Evolutionary conservation across 1,140 invertebrate species (phyloP), one percentile per base, ranked within the genome.

Genomic region (Drosophila arawakana): DNA sequence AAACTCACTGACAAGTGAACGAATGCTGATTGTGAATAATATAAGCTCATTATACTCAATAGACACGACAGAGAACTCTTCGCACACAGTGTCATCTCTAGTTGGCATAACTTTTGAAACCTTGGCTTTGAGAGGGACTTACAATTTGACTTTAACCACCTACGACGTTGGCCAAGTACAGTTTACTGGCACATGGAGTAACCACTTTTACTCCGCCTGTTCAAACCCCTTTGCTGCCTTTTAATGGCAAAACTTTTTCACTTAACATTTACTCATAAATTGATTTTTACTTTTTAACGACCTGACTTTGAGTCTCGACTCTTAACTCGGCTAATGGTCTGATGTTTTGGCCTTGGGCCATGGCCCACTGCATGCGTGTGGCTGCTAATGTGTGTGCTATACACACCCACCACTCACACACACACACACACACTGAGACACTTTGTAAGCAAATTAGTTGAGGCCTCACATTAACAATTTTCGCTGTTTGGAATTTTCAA

Each of bases 221-320:
- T 41, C 11, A 35, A 13, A 9, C 7, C 35, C n/a, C 25, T 43
- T 47, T 25, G 43, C 50, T 50, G 55, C 73, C 76, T 78, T 86
- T 89, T 89, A 89, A 89, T 89, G 84, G 84, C 72, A 89, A 89
- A 89, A 89, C 77, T 89, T 89, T 89, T 89, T 89, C 84, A 89
- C 84, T 89, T 89, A 89, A 89, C 85, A 76, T 89, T 89, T 79
- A 89, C 85, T 90, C 84, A 89, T 89, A 89, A 89, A 89, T 89
- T 89, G 85, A 89, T 89, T 89, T 90, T 89, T 89, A 89, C 84
- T 89, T 89, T 89, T 89, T 89, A 89, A 89, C 80, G 84, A 89
- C 74, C 73, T 78, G 73, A 21, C 57, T 60, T 41, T 35, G 52
- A 8, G 9, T 18, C 34, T 39, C 37, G 8, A 10, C 18, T 18